phyloP scores from a whole-genome alignment of 1,140 invertebrate species.

The Brachionus rotundiformis region DNA sequence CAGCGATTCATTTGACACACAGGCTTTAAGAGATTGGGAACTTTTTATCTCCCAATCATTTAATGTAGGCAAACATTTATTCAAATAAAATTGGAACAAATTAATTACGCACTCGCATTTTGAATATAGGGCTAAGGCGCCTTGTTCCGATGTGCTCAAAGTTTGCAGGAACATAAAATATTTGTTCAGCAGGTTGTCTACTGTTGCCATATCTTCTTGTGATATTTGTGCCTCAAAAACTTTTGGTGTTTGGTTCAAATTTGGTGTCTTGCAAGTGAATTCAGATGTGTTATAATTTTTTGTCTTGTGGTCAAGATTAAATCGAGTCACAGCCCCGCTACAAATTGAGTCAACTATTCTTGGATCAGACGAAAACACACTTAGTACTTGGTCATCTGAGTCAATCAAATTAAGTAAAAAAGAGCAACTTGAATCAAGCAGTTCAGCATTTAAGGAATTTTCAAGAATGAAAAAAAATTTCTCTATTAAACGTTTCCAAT shows the following conservation, averaged over 20 bases:
- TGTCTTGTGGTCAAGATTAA: background rate
- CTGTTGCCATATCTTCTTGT: conserved; percentile 6
- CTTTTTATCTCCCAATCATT: conserved; percentile 40
- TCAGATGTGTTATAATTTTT: background rate
- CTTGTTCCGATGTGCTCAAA: conserved; percentile 26
- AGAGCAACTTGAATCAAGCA: background rate
- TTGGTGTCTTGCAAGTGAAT: background rate
- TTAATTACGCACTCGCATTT: conserved; percentile 10
- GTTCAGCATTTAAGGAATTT: conserved; percentile 34
- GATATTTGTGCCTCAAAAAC: background rate
- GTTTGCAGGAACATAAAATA: conserved; percentile 11
- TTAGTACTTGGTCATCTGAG: background rate
- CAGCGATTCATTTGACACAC: background rate
- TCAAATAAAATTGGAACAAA: conserved; percentile 24
- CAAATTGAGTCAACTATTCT: background rate
- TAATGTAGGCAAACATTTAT: conserved; percentile 13
- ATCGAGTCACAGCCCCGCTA: background rate
- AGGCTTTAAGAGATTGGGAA: background rate
- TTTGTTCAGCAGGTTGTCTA: background rate
- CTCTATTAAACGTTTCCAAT: conserved; percentile 30
- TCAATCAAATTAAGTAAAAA: conserved; percentile 47
- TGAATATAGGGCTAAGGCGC: background rate
- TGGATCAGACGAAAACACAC: background rate
- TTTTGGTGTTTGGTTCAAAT: background rate
- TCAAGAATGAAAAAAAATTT: conserved; percentile 42